A percentile compares a stretch with the other conserved stretches of the same genome.
Conservation (phyloP, 2,113 vertebrate genomes). For the Cygnus buccinator region DNA sequence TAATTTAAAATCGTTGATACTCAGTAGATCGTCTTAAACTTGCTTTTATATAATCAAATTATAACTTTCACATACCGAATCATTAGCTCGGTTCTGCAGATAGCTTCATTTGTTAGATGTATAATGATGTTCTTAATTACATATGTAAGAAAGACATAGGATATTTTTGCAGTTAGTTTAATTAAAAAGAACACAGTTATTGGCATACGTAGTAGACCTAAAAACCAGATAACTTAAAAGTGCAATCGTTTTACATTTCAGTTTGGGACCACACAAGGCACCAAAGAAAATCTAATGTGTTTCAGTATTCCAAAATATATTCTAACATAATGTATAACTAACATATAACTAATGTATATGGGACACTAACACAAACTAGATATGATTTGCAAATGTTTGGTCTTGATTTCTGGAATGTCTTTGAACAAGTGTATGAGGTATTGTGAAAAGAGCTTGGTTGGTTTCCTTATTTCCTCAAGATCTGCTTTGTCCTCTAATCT, state of each 20-base stretch:
- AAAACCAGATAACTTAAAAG: background rate
- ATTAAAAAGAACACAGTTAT: background rate
- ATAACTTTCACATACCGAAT: background rate
- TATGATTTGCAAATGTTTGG: background rate
- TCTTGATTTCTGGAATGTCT: background rate
- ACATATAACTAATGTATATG: no score
- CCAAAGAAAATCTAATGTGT: background rate
- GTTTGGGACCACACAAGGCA: background rate
- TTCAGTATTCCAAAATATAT: background rate
- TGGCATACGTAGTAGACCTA: background rate
- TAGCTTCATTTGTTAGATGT: background rate
- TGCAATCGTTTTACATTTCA: background rate
- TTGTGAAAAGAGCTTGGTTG: background rate
- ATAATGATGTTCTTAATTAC: background rate
- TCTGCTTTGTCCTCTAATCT: background rate
- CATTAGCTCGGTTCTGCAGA: background rate
- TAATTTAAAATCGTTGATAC: background rate
- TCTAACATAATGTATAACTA: background rate
- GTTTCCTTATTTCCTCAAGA: background rate
- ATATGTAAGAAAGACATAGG: background rate
- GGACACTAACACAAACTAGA: background rate
- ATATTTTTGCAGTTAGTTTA: constrained; percentile 17
- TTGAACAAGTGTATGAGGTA: background rate
- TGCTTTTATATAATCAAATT: background rate
- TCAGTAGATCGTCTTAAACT: background rate